Percentiles rank a stretch among this genome's conserved stretches.
phyloP scores from a whole-genome alignment of 2,113 vertebrate genomes.

The Pantherophis guttatus region DNA sequence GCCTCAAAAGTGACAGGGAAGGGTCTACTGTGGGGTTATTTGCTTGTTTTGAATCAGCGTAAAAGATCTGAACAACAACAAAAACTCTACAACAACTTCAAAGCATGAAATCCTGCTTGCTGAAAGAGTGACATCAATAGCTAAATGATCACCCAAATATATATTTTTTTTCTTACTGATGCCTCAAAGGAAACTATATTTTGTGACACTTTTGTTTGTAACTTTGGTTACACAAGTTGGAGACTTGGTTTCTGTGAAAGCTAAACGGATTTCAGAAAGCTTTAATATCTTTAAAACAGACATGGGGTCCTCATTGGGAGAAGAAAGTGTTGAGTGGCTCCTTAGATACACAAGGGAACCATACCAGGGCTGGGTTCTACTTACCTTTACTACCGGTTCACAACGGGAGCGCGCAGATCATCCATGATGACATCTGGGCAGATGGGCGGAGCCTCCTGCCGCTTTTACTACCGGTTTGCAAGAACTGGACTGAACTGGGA shows the following conservation, averaged over 20 bases:
- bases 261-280: not conserved
- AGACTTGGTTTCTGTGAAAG: not conserved
- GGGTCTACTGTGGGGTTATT: slow-evolving; percentile 32
- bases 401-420: too few relatives aligned
- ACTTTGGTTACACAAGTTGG: slow-evolving; percentile 30
- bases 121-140: slow-evolving; percentile 44
- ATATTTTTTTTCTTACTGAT: not conserved
- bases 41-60: slow-evolving; percentile 43
- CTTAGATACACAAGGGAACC: too few relatives aligned
- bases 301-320: too few relatives aligned
- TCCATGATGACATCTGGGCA: too few relatives aligned
- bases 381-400: too few relatives aligned
- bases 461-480: too few relatives aligned
- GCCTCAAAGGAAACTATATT: slow-evolving; percentile 44
- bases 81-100: not conserved
- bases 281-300: not conserved
- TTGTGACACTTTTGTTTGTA: slow-evolving; percentile 46
- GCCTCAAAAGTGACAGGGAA: slow-evolving; percentile 44
- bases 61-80: slow-evolving; percentile 14
- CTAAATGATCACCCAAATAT: not conserved
- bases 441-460: too few relatives aligned
- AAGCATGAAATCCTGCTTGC: slow-evolving; percentile 20
- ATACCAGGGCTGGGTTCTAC: not conserved
- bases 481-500: too few relatives aligned
- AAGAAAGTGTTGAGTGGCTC: not conserved